Base-by-base conservation (phyloP, 2,797 vertebrate genomes). In the Poecile montanus region DNA sequence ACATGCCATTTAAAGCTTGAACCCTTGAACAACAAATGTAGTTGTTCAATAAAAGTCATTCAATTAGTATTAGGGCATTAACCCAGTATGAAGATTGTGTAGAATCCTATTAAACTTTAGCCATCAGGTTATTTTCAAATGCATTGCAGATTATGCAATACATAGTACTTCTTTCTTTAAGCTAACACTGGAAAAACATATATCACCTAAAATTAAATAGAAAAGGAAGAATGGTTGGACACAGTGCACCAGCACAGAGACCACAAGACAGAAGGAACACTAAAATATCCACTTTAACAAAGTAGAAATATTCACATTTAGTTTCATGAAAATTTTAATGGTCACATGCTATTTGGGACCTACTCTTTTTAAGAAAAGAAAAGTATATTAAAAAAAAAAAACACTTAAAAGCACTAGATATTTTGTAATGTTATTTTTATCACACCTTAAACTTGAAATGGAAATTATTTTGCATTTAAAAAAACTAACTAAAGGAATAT, bases 221-320 rank as follows among this genome's bases (percentile, higher is more conserved):
- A 85, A 91, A 96, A 97, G 92, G 97, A 97, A 98, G 98, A 97
- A 98, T 98, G 97, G 96, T 96, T 98, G 97, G 97, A 97, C 96
- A 98, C 97, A 98, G 97, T n/a, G 96, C 93, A 94, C 97, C 95
- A 98, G 97, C 97, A 98, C 95, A 95, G 94, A 97, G 94, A 97
- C 74, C 94, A 98, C 96, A 97, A 97, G 96, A 98, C 97, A 97
- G 94, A 97, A 97, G 97, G 93, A 98, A 98, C 97, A 98, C 97
- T 71, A 98, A 98, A 98, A 98, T 98, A 98, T 98, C 97, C 97
- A 98, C 97, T 97, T 97, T 94, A 97, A 96, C 96, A 91, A 97
- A 97, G 96, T 86, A 97, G 93, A 96, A 94, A 98, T 47, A 95
- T 96, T 81, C 72, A 74, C 95, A 34, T 34, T 88, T 65, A 87